Percentiles rank a stretch among this genome's conserved stretches.
phyloP scores from a whole-genome alignment of 2,888 invertebrate genomes.

The Aphidius colemani region DNA sequence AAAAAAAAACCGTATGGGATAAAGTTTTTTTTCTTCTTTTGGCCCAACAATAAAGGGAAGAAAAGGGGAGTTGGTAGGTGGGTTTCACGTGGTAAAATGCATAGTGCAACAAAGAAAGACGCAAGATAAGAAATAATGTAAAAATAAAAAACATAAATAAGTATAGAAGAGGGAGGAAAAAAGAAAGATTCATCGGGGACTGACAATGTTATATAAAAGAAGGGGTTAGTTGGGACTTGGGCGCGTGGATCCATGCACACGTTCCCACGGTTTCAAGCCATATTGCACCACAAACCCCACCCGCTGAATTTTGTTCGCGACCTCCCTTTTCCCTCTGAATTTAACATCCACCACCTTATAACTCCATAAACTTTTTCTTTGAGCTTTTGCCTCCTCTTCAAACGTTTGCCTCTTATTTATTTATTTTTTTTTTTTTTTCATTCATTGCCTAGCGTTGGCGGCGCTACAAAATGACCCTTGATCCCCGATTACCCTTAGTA shows the following conservation, averaged over 20 bases:
- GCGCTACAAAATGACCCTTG: slow-evolving; percentile 51
- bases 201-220: slow-evolving; percentile 31
- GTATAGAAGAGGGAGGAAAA: slow-evolving; percentile 21
- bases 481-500: slow-evolving; percentile 56
- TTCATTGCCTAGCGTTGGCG: slow-evolving; percentile 45
- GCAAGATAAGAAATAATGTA: slow-evolving; percentile 21
- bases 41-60: no score
- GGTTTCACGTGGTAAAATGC: no score
- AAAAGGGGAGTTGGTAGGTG: no score
- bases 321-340: slow-evolving; percentile 26
- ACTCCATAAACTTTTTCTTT: slow-evolving; percentile 39
- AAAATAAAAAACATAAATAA: slow-evolving; percentile 23
- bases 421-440: slow-evolving; percentile 11
- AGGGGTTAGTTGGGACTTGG: slow-evolving; percentile 57
- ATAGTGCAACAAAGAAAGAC: slow-evolving; percentile 6
- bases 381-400: slow-evolving; percentile 22
- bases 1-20: no score
- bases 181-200: slow-evolving; percentile 15
- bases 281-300: slow-evolving; percentile 50
- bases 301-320: slow-evolving; percentile 19
- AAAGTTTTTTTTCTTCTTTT: no score
- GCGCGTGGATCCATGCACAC: slow-evolving; percentile 57
- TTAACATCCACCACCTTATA: slow-evolving; percentile 22
- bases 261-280: slow-evolving; percentile 59
- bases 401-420: slow-evolving; percentile 16